Percentiles rank a stretch among this genome's conserved stretches.
These are phyloP conservation scores for Zaprionus capensis DNA, from an alignment of 1,140 invertebrate species.

Conservation along the genomic window DNA sequence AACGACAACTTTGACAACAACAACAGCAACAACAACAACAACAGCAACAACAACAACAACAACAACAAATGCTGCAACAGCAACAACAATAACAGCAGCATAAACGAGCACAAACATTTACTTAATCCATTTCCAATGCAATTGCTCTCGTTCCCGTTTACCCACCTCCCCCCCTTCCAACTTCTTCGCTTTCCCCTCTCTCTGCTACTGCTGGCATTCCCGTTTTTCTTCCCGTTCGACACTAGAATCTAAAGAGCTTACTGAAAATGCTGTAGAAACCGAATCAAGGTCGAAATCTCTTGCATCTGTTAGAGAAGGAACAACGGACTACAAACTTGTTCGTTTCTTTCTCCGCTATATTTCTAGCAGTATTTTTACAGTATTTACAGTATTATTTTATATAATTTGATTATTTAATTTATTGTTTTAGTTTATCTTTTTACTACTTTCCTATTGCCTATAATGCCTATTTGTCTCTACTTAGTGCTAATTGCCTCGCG, in stretches of 20 bases:
- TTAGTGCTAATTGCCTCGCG: constrained; percentile 15
- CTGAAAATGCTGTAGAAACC: constrained; percentile 11
- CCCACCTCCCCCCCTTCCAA: not conserved
- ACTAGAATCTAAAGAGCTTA: not conserved
- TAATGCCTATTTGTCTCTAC: not conserved
- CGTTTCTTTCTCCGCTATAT: not conserved
- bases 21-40: constrained; percentile 26
- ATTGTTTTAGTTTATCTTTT: not conserved
- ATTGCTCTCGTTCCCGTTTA: constrained; percentile 55
- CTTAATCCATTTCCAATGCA: constrained; percentile 76
- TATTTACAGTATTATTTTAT: not conserved
- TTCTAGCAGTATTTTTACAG: not conserved
- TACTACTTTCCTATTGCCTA: no score
- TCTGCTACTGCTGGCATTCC: constrained; percentile 7
- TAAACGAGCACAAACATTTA: constrained; percentile 75
- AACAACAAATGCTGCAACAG: constrained; percentile 27
- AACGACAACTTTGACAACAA: constrained; percentile 29
- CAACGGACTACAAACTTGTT: not conserved
- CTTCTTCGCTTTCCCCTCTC: not conserved
- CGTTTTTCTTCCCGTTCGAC: constrained; percentile 23
- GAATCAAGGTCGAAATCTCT: constrained; percentile 9
- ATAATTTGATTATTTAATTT: not conserved
- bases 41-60: constrained; percentile 26
- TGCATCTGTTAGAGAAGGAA: not conserved
- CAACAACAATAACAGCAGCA: constrained; percentile 16